phyloP scores from a whole-genome alignment of 2,888 invertebrate genomes.

The Harpagoxenus sublaevis region DNA sequence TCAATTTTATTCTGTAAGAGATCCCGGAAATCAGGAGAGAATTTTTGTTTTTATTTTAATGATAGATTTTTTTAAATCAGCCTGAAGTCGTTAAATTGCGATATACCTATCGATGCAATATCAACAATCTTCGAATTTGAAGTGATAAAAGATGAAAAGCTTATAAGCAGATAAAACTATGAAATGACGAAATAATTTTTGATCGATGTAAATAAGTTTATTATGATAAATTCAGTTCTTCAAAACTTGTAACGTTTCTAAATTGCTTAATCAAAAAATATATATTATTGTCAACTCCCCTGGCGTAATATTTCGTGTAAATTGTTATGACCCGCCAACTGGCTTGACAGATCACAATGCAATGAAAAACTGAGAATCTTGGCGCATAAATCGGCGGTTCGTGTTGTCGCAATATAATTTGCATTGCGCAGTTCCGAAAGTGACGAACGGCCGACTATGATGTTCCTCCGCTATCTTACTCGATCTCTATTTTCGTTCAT shows the following conservation, averaged over 20 bases:
- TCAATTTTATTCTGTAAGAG: background rate
- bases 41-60: conserved; percentile 12
- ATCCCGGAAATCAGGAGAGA: background rate
- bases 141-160: background rate
- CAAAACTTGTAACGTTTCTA: background rate
- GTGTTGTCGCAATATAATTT: conserved; percentile 64
- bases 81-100: background rate
- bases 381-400: conserved; percentile 44
- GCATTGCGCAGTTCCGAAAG: conserved; percentile 66
- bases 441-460: conserved; percentile 65
- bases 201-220: background rate
- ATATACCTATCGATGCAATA: too few species aligned
- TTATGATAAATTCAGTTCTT: background rate
- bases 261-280: background rate
- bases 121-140: background rate
- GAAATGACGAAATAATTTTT: background rate
- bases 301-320: background rate
- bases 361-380: conserved; percentile 17
- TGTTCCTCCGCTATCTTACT: conserved; percentile 59
- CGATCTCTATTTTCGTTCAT: conserved; percentile 80
- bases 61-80: background rate
- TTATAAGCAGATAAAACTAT: background rate
- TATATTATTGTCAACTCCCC: background rate
- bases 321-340: conserved; percentile 36
- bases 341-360: background rate